These are phyloP conservation scores for Nemoura dubitans DNA, from an alignment of 2,888 invertebrate genomes.

Conservation along the genomic window DNA sequence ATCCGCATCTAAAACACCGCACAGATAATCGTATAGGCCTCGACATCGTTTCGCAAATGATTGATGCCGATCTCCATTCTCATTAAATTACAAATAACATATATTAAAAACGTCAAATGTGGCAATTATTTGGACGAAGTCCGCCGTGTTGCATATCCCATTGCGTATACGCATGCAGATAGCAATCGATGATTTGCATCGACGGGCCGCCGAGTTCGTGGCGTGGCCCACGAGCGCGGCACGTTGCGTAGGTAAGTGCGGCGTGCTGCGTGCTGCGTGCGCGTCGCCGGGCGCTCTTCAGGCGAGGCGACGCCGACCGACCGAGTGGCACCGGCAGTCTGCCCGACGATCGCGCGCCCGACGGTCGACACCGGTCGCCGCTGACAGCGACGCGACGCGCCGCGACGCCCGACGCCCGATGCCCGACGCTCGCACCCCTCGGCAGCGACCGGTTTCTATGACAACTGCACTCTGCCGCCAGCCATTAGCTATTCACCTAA, in stretches of 20 bases:
- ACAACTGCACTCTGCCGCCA: constrained; percentile 2
- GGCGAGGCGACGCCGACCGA: not conserved
- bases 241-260: not conserved
- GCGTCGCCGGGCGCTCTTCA: not conserved
- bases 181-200: not conserved
- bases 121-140: not conserved
- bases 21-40: not conserved
- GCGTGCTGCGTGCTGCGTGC: constrained; percentile 24
- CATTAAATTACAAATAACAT: not conserved
- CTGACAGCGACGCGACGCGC: constrained; percentile 9
- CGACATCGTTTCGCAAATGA: not conserved
- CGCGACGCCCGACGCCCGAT: constrained; percentile 9
- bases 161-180: not conserved
- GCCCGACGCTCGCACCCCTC: constrained; percentile 18
- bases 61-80: not conserved
- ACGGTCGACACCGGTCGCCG: not conserved
- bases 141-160: not conserved
- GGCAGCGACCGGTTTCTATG: not conserved
- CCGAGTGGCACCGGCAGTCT: constrained; percentile 16
- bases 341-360: not conserved
- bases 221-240: not conserved
- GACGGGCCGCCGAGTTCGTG: no score
- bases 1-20: no score
- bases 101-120: not conserved
- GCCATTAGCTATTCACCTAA: constrained; percentile 26